phyloP scores from a whole-genome alignment of 2,797 vertebrate genomes.

The Sciurus carolinensis region DNA sequence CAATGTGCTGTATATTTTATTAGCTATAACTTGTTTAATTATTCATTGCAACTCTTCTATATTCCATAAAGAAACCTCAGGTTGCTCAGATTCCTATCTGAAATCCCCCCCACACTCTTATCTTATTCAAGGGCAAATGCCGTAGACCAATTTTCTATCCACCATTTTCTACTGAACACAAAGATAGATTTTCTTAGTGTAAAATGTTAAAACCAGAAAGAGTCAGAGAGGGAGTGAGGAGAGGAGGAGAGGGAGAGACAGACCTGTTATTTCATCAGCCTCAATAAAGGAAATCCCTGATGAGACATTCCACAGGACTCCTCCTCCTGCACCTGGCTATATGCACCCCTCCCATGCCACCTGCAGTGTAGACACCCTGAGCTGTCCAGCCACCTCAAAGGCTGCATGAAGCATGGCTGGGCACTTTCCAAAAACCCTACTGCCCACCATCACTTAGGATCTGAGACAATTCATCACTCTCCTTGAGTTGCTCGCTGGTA shows the following conservation, averaged over 20 bases:
- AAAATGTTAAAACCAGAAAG: constrained; percentile 33
- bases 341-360: rapidly evolving
- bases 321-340: background rate
- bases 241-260: background rate
- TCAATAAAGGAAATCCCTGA: background rate
- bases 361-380: rapidly evolving
- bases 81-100: constrained; percentile 89
- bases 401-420: background rate
- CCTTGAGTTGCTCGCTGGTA: background rate
- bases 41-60: constrained; percentile 89
- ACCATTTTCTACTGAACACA: constrained; percentile 29
- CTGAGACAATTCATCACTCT: background rate
- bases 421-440: background rate
- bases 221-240: background rate
- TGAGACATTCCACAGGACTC: background rate
- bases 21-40: constrained; percentile 91
- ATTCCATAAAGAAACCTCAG: constrained; percentile 90
- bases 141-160: constrained; percentile 55
- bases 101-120: constrained; percentile 45
- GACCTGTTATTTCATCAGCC: background rate
- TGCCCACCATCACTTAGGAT: background rate
- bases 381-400: background rate
- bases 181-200: constrained; percentile 60
- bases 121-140: constrained; percentile 88
- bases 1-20: constrained; percentile 91